Evolutionary conservation across 2,797 vertebrate genomes (phyloP).

Genomic region (Sebastes trivittatus): DNA sequence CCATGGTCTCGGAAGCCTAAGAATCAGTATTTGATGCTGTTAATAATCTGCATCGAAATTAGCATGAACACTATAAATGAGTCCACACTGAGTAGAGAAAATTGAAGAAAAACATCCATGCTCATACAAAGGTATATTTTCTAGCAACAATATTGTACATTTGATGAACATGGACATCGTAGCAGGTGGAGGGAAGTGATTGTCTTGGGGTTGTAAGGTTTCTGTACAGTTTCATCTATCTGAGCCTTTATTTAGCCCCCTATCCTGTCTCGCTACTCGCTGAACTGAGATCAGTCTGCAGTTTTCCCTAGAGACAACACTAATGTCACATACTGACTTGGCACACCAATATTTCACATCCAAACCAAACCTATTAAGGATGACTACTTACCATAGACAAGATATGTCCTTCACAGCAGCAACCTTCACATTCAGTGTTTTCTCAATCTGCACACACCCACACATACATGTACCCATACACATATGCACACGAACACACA

Average conservation of each 20-base stretch:
- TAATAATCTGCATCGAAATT: neutral
- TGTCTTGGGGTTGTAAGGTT: conserved; percentile 75
- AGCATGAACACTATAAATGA: neutral
- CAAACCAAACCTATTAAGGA: conserved; percentile 95
- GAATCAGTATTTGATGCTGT: neutral
- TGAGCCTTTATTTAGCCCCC: conserved; percentile 85
- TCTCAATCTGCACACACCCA: conserved; percentile 63
- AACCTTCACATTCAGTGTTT: conserved; percentile 85
- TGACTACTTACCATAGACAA: conserved; percentile 94
- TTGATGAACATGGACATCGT: conserved; percentile 59
- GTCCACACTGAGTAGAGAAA: neutral
- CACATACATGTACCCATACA: conserved; percentile 22
- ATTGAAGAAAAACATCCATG: neutral
- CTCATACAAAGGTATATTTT: conserved; percentile 1
- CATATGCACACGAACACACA: conserved; percentile 1
- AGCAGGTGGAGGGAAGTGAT: conserved; percentile 65
- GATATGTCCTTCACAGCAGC: conserved; percentile 94
- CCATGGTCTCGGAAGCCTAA: neutral
- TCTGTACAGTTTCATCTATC: conserved; percentile 79
- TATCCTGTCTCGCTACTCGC: conserved; percentile 76
- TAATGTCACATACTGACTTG: conserved; percentile 92
- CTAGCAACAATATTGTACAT: conserved; percentile 1
- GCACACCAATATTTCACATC: conserved; percentile 95
- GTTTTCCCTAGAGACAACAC: conserved; percentile 91
- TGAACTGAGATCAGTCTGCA: conserved; percentile 88